Base-by-base conservation (phyloP, 2,888 invertebrate genomes). In the Coleophora deauratella region DNA sequence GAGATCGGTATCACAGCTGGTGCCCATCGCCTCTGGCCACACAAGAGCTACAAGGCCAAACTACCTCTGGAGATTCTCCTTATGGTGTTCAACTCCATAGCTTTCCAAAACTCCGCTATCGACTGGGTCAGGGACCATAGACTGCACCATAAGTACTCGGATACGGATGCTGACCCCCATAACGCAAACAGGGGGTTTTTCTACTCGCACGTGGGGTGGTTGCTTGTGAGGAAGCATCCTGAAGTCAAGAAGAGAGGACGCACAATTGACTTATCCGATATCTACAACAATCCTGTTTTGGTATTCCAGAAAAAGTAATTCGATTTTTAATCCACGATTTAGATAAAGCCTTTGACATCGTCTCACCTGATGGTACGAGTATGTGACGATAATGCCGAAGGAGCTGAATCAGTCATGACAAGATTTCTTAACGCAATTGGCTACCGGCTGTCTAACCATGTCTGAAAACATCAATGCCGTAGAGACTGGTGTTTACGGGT, bases 201-300 rank as follows among this genome's bases (percentile, higher is more conserved):
- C 85, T 94, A 92, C 70, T 85, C 93, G 1, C 94, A 94, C 65
- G 84, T 94, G 44, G 94, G 94, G 21, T 94, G 94, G 94, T 73
- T 94, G 33, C 61, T 94, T 45, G 88, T 88, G 55, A 86, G 87
- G 44, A 93, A 94, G 66, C 93, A 93, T 59, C 90, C 90, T 0
- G 89, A 91, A 45, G 91, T 94, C 12, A 89, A 81, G 49, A 78
- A 72, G 34, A 91, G 91, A 61, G 93, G 93, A 43, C 88, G 89
- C 46, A 75, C 81, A 30, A 82, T 93, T 40, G 92, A 93, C 55
- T 55, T 93, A 54, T 88, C 87, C 21, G 94, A 94, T 64, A 79
- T 94, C 34, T 73, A 82, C 48, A 75, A 69, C 12, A 93, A 94
- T 65, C 90, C 90, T 1, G 84, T 93, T 31, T 79, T 92, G 12